Conservation (phyloP, 2,888 invertebrate species). For the Agonopterix heracliana region DNA sequence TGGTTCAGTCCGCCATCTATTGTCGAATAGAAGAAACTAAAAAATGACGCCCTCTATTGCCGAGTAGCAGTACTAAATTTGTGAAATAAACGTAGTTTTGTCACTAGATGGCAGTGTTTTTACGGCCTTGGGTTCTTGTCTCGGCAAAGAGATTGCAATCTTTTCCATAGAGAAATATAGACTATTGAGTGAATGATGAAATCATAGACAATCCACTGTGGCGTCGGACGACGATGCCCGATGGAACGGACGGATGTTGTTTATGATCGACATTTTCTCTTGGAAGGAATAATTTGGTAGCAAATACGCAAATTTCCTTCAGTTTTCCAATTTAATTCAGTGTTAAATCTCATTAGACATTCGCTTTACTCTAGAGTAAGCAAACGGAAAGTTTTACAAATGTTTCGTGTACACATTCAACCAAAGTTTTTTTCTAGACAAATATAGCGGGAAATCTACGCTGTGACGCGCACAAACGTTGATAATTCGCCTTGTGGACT, state of each 20-base stretch:
- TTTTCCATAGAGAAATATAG: no score
- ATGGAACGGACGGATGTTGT: conserved; percentile 60
- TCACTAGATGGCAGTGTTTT: background rate
- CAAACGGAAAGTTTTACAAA: conserved; percentile 18
- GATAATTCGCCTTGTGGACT: conserved; percentile 48
- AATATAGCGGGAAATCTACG: conserved; percentile 71
- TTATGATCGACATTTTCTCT: conserved; percentile 67
- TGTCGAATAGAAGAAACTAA: no score
- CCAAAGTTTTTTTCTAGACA: conserved; percentile 38
- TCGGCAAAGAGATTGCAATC: no score
- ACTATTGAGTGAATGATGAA: background rate
- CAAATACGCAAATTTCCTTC: conserved; percentile 30
- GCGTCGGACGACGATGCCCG: conserved; percentile 42
- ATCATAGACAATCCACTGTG: conserved; percentile 45
- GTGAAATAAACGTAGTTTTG: background rate
- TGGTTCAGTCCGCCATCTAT: no score
- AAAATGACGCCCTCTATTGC: background rate
- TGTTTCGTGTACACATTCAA: conserved; percentile 28
- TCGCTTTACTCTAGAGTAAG: conserved; percentile 5
- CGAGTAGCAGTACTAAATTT: background rate
- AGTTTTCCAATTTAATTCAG: conserved; percentile 15
- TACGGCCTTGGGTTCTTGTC: no score
- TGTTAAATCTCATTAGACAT: conserved; percentile 8
- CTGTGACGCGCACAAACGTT: conserved; percentile 64
- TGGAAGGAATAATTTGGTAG: conserved; percentile 40